Conservation (phyloP, 2,797 vertebrate genomes). For the Hippoglossus hippoglossus region DNA sequence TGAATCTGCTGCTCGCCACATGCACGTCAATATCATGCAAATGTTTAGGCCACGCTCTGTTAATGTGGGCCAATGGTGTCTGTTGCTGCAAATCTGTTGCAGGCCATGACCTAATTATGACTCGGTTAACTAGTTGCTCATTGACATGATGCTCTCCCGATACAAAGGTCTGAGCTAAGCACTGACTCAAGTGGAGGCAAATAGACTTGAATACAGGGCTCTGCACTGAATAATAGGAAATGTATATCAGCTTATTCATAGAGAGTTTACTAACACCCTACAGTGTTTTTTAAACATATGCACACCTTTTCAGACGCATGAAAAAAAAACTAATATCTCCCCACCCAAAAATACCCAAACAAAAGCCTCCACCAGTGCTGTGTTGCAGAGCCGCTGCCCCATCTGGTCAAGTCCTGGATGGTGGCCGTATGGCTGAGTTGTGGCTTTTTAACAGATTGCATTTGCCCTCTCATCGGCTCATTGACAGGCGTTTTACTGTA, state of each 20-base stretch:
- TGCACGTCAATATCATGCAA: constrained; percentile 26
- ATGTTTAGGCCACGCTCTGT: constrained; percentile 35
- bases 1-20: constrained; percentile 17
- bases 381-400: constrained; percentile 28
- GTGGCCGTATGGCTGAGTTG: constrained; percentile 52
- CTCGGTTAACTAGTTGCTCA: constrained; percentile 37
- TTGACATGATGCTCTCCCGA: constrained; percentile 16
- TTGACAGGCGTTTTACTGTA: constrained; percentile 47
- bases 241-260: background rate
- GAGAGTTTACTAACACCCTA: constrained; percentile 15
- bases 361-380: constrained; percentile 28
- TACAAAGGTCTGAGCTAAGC: constrained; percentile 47
- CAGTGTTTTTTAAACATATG: constrained; percentile 1
- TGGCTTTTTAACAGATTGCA: constrained; percentile 76
- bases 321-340: background rate
- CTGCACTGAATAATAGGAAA: constrained; percentile 22
- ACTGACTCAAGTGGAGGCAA: constrained; percentile 28
- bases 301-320: background rate
- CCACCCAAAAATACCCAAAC: constrained; percentile 5
- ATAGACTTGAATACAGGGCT: constrained; percentile 31
- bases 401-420: constrained; percentile 72
- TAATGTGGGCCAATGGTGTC: constrained; percentile 33
- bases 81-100: constrained; percentile 48
- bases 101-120: constrained; percentile 46
- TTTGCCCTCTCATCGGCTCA: constrained; percentile 65